These are phyloP conservation scores for Ceratotherium simum DNA, from an alignment of 2,113 vertebrate species.

Conservation along the genomic window DNA sequence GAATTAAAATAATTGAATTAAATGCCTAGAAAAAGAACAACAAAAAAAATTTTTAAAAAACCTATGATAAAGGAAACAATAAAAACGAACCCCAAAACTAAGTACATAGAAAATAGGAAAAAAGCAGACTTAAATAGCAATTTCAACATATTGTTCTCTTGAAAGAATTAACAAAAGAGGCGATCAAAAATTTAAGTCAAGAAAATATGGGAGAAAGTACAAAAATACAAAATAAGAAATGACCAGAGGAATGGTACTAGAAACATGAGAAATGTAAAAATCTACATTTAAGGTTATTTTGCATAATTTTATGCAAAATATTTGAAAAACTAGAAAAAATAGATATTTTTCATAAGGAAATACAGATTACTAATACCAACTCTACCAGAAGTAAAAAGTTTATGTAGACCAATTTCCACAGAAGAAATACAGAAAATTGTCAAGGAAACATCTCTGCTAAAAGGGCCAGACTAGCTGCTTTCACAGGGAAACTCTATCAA, in stretches of 20 bases:
- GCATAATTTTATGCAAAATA: background rate
- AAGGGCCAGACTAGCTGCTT: background rate
- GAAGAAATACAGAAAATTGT: background rate
- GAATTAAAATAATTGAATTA: background rate
- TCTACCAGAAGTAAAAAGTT: background rate
- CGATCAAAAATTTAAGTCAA: background rate
- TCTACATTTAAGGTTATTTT: background rate
- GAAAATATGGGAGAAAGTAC: background rate
- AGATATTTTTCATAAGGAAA: background rate
- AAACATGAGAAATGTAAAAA: no score
- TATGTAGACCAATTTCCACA: background rate
- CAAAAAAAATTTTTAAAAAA: background rate
- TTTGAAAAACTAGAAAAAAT: background rate
- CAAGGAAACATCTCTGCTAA: background rate
- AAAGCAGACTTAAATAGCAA: background rate
- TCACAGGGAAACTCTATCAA: background rate
- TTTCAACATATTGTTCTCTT: background rate
- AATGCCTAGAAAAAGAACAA: background rate
- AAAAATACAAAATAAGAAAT: background rate
- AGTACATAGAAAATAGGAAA: background rate
- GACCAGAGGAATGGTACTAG: background rate
- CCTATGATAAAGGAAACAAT: background rate
- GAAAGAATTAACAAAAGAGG: background rate
- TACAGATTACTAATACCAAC: background rate
- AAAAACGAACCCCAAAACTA: background rate